Percentiles rank a stretch among this genome's conserved stretches.
These are phyloP conservation scores for Zosterops pallidus DNA, from an alignment of 2,113 vertebrate genomes.

Conservation along the genomic window DNA sequence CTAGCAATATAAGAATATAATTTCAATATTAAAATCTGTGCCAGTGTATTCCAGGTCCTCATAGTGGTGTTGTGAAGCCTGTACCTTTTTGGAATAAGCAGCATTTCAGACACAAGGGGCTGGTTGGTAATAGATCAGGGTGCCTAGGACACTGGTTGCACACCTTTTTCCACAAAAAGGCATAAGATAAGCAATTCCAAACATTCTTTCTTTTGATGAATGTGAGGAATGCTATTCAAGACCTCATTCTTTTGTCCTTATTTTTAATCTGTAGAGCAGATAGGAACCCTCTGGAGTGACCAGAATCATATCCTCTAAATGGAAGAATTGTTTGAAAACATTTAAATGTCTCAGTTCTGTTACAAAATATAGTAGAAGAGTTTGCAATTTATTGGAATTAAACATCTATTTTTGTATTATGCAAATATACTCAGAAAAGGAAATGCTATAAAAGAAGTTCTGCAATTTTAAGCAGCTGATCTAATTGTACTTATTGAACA, in stretches of 20 bases:
- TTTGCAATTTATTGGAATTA: not conserved
- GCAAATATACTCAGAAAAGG: constrained; percentile 11
- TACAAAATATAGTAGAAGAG: not conserved
- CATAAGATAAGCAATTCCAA: not conserved
- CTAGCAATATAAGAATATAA: not conserved
- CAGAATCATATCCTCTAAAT: not conserved
- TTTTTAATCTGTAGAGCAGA: not conserved
- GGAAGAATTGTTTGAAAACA: not conserved
- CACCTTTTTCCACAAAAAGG: not conserved
- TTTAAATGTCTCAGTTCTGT: not conserved
- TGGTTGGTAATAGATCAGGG: not conserved
- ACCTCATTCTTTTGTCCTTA: not conserved
- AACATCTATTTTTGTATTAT: not conserved
- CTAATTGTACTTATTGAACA: not conserved
- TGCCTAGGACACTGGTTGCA: not conserved
- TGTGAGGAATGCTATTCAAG: not conserved
- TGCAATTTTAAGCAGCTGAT: not conserved
- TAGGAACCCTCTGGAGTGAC: not conserved
- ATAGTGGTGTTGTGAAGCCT: not conserved
- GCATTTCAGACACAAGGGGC: not conserved
- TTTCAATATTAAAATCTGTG: not conserved
- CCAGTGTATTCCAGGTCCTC: not conserved
- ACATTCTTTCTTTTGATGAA: not conserved
- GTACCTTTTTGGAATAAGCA: not conserved
- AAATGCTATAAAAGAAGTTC: not conserved